Evolutionary conservation across 2,797 vertebrate genomes (phyloP).

Genomic region (Microhierax caerulescens): DNA sequence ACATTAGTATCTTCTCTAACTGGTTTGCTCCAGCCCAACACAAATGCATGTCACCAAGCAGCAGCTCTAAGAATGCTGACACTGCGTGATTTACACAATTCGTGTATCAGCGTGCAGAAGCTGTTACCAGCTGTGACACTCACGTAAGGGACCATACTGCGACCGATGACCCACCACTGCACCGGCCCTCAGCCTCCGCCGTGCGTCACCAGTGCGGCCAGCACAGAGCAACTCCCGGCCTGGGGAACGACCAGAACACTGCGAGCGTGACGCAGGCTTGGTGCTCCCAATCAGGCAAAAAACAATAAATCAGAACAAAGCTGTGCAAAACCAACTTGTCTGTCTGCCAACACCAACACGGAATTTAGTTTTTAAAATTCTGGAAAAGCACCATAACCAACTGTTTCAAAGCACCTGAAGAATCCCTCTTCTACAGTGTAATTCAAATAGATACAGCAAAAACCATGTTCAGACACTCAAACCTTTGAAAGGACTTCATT

Average conservation of each 20-base stretch:
- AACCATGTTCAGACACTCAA: neutral
- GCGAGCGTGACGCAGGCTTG: too few species aligned
- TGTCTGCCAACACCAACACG: neutral
- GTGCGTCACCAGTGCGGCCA: accelerated
- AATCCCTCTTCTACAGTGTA: neutral
- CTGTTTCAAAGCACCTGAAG: neutral
- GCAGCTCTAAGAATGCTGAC: neutral
- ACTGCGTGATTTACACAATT: neutral
- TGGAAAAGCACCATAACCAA: neutral
- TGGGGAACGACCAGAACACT: accelerated
- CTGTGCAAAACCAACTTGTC: neutral
- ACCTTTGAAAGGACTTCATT: neutral
- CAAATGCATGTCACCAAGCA: neutral
- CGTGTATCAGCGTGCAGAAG: neutral
- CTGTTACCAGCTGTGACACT: neutral
- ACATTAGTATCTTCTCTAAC: neutral
- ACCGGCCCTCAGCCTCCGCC: accelerated
- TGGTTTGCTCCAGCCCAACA: neutral
- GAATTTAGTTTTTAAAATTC: neutral
- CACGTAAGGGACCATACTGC: accelerated
- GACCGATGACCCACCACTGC: accelerated
- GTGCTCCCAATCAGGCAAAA: neutral
- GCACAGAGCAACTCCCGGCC: accelerated
- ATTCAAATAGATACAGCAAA: neutral
- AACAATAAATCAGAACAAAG: neutral